phyloP scores from a whole-genome alignment of 2,888 invertebrate species.

The Scaptodrosophila latifasciaeformis region DNA sequence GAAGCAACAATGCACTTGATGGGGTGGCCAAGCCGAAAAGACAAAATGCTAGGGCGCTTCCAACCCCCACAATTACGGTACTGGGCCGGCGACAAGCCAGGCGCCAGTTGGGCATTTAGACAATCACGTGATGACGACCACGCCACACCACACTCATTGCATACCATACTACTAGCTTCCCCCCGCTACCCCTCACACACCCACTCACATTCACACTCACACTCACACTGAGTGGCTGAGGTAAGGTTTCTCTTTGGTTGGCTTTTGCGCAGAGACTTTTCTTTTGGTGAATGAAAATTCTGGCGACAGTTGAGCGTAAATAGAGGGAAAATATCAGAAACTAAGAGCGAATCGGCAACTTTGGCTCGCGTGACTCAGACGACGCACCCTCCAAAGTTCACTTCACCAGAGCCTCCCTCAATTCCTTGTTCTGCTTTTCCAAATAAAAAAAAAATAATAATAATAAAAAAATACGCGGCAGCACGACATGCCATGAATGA shows the following conservation, averaged over 20 bases:
- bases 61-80: no score
- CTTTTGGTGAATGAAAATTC: slow-evolving; percentile 56
- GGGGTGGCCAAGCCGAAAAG: background rate
- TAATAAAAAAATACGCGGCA: slow-evolving; percentile 50
- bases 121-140: slow-evolving; percentile 50
- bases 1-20: slow-evolving; percentile 55
- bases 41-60: no score
- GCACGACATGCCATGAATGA: slow-evolving; percentile 70
- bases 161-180: no score
- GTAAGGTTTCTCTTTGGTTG: slow-evolving; percentile 47
- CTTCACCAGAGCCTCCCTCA: background rate
- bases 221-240: background rate
- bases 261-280: slow-evolving; percentile 37
- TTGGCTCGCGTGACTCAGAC: slow-evolving; percentile 47
- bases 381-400: slow-evolving; percentile 18
- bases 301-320: no score
- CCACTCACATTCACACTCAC: background rate
- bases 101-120: slow-evolving; percentile 58
- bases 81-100: slow-evolving; percentile 45
- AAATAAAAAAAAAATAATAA: background rate
- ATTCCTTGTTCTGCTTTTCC: background rate
- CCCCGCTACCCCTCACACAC: background rate
- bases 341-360: slow-evolving; percentile 18
- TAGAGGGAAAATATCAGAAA: no score
- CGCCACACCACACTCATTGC: no score